These are phyloP conservation scores for Cisticola juncidis DNA, from an alignment of 2,113 vertebrate genomes.

Conservation along the genomic window DNA sequence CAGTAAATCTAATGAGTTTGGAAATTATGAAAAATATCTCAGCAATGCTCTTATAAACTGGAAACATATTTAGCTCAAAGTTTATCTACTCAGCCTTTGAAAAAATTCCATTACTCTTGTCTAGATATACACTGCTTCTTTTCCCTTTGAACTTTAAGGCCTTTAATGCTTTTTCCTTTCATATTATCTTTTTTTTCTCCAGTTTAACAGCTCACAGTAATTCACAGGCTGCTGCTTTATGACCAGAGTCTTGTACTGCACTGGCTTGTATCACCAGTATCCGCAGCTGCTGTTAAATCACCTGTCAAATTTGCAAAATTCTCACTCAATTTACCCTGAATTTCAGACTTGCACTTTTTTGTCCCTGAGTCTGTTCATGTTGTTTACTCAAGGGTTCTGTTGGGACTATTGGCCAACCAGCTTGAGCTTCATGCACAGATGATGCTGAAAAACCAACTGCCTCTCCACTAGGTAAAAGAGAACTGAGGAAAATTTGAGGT, in stretches of 20 bases:
- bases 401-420: not conserved
- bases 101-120: not conserved
- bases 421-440: slow-evolving; percentile 4
- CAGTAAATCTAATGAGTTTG: not conserved
- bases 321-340: slow-evolving; percentile 39
- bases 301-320: slow-evolving; percentile 43
- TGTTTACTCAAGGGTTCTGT: slow-evolving; percentile 13
- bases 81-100: not conserved
- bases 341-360: not conserved
- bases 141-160: not conserved
- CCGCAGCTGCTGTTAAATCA: slow-evolving; percentile 52
- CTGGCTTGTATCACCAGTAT: not conserved
- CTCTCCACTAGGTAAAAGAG: not conserved
- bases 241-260: not conserved
- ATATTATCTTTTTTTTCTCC: not conserved
- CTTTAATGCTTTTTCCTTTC: not conserved
- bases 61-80: not conserved
- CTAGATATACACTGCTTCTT: not conserved
- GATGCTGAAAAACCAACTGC: not conserved
- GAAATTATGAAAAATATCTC: slow-evolving; percentile 18
- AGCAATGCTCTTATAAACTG: not conserved
- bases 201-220: not conserved
- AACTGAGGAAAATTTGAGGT: not conserved
- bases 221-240: not conserved
- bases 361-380: not conserved